phyloP scores from a whole-genome alignment of 92 coral and sea anemone species.

The Phymanthus crucifer region DNA sequence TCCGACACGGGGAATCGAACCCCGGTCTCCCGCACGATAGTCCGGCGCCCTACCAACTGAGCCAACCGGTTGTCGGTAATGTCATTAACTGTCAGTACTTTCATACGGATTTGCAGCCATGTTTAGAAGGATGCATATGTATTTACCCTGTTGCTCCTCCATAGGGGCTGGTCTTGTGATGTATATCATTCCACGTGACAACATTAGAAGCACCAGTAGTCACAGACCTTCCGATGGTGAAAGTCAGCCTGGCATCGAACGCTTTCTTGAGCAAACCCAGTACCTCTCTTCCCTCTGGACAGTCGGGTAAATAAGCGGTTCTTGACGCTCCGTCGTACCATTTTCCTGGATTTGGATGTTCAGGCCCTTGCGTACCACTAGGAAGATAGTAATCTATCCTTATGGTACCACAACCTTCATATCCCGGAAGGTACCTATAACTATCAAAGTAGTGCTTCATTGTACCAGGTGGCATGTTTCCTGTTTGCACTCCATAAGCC shows the following conservation, averaged over 20 bases:
- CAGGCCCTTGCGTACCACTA: constrained; percentile 43
- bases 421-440: constrained; percentile 43
- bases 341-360: constrained; percentile 61
- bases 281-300: constrained; percentile 62
- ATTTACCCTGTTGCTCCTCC: constrained; percentile 73
- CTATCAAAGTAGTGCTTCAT: constrained; percentile 20
- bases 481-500: constrained; percentile 56
- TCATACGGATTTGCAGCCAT: background rate
- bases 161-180: constrained; percentile 50
- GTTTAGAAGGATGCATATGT: too few species aligned
- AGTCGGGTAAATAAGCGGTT: constrained; percentile 61
- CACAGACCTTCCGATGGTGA: constrained; percentile 72
- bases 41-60: too few species aligned
- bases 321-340: constrained; percentile 50
- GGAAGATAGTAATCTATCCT: constrained; percentile 32
- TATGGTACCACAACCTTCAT: constrained; percentile 41
- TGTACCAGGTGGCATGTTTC: constrained; percentile 70
- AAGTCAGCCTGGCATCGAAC: constrained; percentile 62
- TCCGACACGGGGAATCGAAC: too few species aligned
- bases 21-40: too few species aligned
- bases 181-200: constrained; percentile 78
- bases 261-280: constrained; percentile 60
- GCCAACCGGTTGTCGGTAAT: too few species aligned
- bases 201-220: constrained; percentile 47
- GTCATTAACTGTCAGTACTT: too few species aligned